Base-by-base conservation (phyloP, 2,888 invertebrate genomes). In the Ophraella communa region DNA sequence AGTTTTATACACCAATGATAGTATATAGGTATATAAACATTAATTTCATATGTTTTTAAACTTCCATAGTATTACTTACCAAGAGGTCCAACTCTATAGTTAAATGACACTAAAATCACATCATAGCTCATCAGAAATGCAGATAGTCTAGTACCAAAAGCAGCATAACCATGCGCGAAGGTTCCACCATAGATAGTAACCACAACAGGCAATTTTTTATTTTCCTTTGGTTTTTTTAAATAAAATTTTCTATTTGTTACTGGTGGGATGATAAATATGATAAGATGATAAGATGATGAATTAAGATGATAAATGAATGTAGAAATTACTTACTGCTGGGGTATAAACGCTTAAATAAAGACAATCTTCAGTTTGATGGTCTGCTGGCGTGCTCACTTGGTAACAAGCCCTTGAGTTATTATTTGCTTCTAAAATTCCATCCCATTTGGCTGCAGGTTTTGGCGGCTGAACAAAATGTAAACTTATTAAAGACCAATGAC, bases 161-260 rank as follows among this genome's bases (percentile, higher is more conserved):
- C 20, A n/a, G 57, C 64, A 1, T 70, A 66, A 18, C 73, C 73
- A 45, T 69, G 65, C 2, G 66, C 55, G 39, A 73, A 76, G 11
- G 66, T 66, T n/a, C 76, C 76, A 11, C 73, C 74, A 55, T 75
- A 74, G 18, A 75, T 73, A 49, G 70, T 70, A 4, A 76, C 68
- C 51, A 76, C 62, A 1, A 76, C 76, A 23, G 75, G 72, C 8
- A 58, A 14, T n/a, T 33, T 35, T 14, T 20, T 24, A 4, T n/a
- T 14, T 35, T 45, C 45, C 8, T 30, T 17, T 24, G 63, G 63
- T 33, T 57, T 51, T 58, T 63, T 24, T 44, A 44, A 44, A 52
- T 1, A 23, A 18, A 30, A 30, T 0, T n/a, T 1, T 27, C 10
- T 17, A 27, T 44, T 10, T n/a, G n/a, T n/a, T n/a, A n/a, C n/a